Base-by-base conservation (phyloP, 2,888 invertebrate genomes). In the Hypselothyrea guttata region DNA sequence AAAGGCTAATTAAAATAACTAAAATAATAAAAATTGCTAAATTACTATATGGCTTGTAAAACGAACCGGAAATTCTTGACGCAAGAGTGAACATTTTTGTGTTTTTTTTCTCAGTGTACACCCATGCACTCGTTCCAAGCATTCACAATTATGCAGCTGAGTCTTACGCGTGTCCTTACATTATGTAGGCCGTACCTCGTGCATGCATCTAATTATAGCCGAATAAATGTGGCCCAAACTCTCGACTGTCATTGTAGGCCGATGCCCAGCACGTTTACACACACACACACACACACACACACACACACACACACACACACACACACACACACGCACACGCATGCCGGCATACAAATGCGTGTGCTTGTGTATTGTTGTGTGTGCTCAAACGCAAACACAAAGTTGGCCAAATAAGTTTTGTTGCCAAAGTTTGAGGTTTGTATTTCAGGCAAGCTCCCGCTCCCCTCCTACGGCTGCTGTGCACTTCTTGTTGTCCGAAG, bases 321-420 rank as follows among this genome's bases (percentile, higher is more conserved):
- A n/a, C n/a, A n/a, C n/a, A n/a, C n/a, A n/a, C n/a, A n/a, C n/a
- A 46, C 18, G 16, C 44, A 48, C 8, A 2, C 16, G 22, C 52
- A 11, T 9, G 12, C 27, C 7, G 15, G 22, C 38, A 33, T 5
- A 9, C 38, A 35, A 28, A 34, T 42, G 37, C 47, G 38, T 16
- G 13, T 8, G 9, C n/a, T n/a, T n/a, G n/a, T n/a, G n/a, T n/a
- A 27, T 7, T 27, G 7, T 7, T 5, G 27, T 27, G 4, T 7
- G 7, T 27, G 27, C 4, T 37, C 9, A 33, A 1, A 35, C 7
- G 41, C 35, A 47, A 60, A 40, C 57, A 48, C 9, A 79, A 81
- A 77, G 75, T 77, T 75, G 62, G 49, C 48, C 65, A 70, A 78
- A 78, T 73, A 82, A 82, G 79, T 82, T 77, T 75, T 73, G 70